Percentiles rank a stretch among this genome's conserved stretches.
These are phyloP conservation scores for Laterallus jamaicensis DNA, from an alignment of 2,113 vertebrate genomes.

Conservation along the genomic window DNA sequence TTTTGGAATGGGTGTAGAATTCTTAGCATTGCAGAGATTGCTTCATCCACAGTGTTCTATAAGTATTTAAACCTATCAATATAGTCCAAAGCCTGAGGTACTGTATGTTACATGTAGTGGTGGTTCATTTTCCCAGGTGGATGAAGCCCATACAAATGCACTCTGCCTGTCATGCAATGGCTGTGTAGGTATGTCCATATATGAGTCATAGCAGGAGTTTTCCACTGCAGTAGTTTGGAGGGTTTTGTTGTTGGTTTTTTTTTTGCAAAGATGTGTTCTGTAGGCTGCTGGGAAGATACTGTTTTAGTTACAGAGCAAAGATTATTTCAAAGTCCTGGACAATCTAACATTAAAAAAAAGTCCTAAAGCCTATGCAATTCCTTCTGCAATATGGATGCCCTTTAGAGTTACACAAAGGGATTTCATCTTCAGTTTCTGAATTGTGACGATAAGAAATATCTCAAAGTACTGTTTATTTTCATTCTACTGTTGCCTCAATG, in stretches of 20 bases:
- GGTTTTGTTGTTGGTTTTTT: neutral
- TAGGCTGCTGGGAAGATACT: neutral
- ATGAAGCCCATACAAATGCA: neutral
- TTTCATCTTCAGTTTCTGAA: neutral
- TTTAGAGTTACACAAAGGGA: neutral
- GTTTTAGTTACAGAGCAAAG: neutral
- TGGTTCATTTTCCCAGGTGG: neutral
- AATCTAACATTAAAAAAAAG: neutral
- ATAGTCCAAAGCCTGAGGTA: neutral
- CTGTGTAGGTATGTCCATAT: neutral
- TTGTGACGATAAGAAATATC: neutral
- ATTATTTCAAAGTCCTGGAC: neutral
- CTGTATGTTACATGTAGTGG: neutral
- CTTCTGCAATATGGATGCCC: neutral
- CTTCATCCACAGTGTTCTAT: neutral
- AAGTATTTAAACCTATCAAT: neutral
- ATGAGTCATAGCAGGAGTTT: neutral
- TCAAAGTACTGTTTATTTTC: neutral
- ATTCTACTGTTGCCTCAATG: neutral
- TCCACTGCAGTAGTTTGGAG: neutral
- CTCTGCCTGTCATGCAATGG: neutral
- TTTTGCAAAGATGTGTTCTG: neutral
- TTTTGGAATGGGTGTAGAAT: neutral
- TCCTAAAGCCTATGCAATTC: neutral
- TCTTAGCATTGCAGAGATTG: neutral